A percentile compares a stretch with the other conserved stretches of the same genome.
These are phyloP conservation scores for Willisornis vidua DNA, from an alignment of 2,113 vertebrate genomes.

Conservation along the genomic window DNA sequence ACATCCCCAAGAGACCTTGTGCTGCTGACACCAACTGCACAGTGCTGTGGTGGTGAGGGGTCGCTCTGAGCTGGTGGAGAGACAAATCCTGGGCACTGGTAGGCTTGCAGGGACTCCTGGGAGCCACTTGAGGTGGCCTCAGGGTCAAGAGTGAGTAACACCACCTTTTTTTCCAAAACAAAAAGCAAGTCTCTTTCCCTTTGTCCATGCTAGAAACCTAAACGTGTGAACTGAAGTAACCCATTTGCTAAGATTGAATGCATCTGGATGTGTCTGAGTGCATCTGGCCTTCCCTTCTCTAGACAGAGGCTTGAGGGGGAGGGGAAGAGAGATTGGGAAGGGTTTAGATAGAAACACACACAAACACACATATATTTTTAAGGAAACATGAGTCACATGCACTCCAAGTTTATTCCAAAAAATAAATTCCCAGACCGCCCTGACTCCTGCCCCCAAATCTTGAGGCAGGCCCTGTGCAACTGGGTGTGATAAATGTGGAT, in stretches of 20 bases:
- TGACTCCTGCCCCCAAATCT: constrained; percentile 13
- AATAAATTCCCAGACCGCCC: constrained; percentile 37
- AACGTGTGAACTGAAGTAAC: constrained; percentile 57
- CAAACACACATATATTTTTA: constrained; percentile 52
- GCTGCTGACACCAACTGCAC: neutral
- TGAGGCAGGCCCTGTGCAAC: constrained; percentile 25
- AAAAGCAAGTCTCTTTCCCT: neutral
- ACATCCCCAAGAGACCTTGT: fast-evolving
- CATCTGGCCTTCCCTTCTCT: constrained; percentile 35
- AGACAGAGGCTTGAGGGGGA: constrained; percentile 20
- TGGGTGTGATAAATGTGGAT: constrained; percentile 51
- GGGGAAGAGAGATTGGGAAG: constrained; percentile 9
- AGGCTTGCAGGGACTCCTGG: neutral
- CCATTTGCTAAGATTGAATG: constrained; percentile 43
- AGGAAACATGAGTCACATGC: constrained; percentile 61
- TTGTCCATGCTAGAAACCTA: neutral
- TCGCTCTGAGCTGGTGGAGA: neutral
- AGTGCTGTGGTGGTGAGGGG: fast-evolving
- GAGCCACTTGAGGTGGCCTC: neutral
- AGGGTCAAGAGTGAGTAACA: neutral
- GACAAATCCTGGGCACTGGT: neutral
- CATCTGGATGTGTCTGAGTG: constrained; percentile 46
- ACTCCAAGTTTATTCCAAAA: constrained; percentile 53
- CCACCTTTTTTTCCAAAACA: neutral
- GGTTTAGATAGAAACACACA: constrained; percentile 51